Evolutionary conservation across 2,113 vertebrate species (phyloP).

Genomic region (Coryphaenoides rupestris): DNA sequence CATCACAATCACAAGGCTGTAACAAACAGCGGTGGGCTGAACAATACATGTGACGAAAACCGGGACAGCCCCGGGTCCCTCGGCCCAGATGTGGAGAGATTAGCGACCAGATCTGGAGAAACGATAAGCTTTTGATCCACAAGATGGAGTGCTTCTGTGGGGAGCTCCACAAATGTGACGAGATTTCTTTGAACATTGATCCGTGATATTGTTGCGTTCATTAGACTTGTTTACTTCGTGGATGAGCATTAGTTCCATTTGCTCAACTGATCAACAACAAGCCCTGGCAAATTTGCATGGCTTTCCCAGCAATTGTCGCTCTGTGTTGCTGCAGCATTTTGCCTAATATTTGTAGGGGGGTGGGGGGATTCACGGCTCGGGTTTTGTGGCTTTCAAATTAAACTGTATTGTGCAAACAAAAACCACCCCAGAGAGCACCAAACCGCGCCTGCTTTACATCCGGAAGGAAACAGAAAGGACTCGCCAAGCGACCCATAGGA

Average conservation of each 20-base stretch:
- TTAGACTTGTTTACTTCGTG: not conserved
- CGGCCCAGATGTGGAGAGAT: slow-evolving; percentile 38
- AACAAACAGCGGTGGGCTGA: slow-evolving; percentile 20
- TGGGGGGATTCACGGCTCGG: slow-evolving; percentile 21
- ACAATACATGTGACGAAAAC: slow-evolving; percentile 20
- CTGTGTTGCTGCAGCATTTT: not conserved
- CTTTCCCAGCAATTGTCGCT: not conserved
- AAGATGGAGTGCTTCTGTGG: slow-evolving; percentile 39
- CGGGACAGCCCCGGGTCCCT: slow-evolving; percentile 16
- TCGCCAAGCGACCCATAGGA: slow-evolving; percentile 35
- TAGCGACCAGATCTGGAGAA: slow-evolving; percentile 1
- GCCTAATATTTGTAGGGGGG: not conserved
- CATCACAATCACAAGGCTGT: slow-evolving; percentile 15
- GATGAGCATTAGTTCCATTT: too few relatives aligned
- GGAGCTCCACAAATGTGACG: too few relatives aligned
- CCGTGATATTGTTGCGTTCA: slow-evolving; percentile 14
- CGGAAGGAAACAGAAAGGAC: slow-evolving; percentile 44
- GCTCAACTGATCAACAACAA: slow-evolving; percentile 22
- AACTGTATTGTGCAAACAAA: slow-evolving; percentile 21
- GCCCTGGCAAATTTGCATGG: slow-evolving; percentile 10
- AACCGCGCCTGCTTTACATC: slow-evolving; percentile 54
- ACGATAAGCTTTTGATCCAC: slow-evolving; percentile 41
- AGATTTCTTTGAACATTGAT: slow-evolving; percentile 2
- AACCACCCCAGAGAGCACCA: slow-evolving; percentile 20
- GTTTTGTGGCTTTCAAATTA: slow-evolving; percentile 49